Percentiles rank a stretch among this genome's conserved stretches.
phyloP scores from a whole-genome alignment of 2,113 vertebrate species.

The Ictalurus furcatus region DNA sequence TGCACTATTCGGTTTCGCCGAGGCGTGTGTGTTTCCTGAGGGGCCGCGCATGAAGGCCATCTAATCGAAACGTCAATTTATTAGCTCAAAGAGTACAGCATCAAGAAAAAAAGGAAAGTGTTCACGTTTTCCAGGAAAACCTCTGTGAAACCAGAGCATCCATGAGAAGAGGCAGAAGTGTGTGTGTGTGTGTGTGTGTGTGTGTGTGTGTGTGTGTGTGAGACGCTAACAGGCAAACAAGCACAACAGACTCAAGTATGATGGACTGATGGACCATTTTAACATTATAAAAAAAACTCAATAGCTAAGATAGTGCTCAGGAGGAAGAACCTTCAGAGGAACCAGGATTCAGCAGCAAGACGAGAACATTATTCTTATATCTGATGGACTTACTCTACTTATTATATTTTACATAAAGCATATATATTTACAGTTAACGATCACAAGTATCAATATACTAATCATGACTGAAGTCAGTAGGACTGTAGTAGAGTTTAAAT shows the following conservation, averaged over 20 bases:
- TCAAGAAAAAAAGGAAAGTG: constrained; percentile 33
- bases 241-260: background rate
- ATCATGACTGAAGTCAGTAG: background rate
- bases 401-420: background rate
- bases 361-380: background rate
- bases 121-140: constrained; percentile 28
- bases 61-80: constrained; percentile 81
- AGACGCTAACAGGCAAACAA: background rate
- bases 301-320: background rate
- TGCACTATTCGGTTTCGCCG: constrained; percentile 78
- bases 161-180: background rate
- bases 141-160: constrained; percentile 24
- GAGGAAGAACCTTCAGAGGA: background rate
- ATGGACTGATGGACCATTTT: background rate
- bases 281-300: background rate
- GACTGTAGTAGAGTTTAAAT: background rate
- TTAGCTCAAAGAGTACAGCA: constrained; percentile 73
- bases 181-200: constrained; percentile 26
- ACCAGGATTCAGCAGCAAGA: background rate
- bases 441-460: background rate
- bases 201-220: background rate
- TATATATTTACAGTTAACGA: background rate
- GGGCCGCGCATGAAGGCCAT: constrained; percentile 70
- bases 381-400: background rate
- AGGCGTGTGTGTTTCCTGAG: constrained; percentile 77